Base-by-base conservation (phyloP, 2,888 invertebrate species). In the Sympetrum striolatum region DNA sequence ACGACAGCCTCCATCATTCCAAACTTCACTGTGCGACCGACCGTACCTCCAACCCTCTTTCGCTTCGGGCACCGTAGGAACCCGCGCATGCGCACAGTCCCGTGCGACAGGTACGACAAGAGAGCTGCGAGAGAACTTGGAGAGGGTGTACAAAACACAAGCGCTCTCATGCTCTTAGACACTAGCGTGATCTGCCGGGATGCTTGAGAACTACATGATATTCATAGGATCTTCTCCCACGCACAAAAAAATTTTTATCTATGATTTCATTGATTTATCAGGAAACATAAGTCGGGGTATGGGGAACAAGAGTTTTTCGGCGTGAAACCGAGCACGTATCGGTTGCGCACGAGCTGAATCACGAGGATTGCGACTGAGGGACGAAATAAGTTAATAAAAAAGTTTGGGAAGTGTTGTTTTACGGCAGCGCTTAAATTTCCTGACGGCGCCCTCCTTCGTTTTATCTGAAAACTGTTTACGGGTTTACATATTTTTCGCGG, bases 1-100 rank as follows among this genome's bases (percentile, higher is more conserved):
- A 86, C 60, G 58, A 64, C 60, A 64, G 86, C 60, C 86, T 86
- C 86, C 86, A 86, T 86, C 86, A 86, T 60, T 37, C 86, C 86
- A 37, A 60, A 18, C 86, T 86, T 60, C 86, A 39, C 35, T 37
- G 86, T 60, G 86, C 60, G 86, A 64, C 60, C 60, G 86, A 64
- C 60, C 60, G 37, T 86, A 64, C 86, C 60, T 86, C 60, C 31
- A 60, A 37, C 60, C 58, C 60, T 86, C 86, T 18, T 37, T 60
- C 58, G 58, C 58, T 60, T 35, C 86, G 82, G 53, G 58, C 25
- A 6, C 44, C 44, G 44, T 44, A 44, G 44, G 18, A 53, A 8
- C 8, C 53, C 18, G 53, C 53, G 53, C 53, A 53, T 53, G 53
- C 53, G 53, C 53, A 53, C 18, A 48, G 2, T 37, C 35, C 37